These are phyloP conservation scores for Phocides pigmalion DNA, from an alignment of 1,140 invertebrate genomes.

Conservation along the genomic window DNA sequence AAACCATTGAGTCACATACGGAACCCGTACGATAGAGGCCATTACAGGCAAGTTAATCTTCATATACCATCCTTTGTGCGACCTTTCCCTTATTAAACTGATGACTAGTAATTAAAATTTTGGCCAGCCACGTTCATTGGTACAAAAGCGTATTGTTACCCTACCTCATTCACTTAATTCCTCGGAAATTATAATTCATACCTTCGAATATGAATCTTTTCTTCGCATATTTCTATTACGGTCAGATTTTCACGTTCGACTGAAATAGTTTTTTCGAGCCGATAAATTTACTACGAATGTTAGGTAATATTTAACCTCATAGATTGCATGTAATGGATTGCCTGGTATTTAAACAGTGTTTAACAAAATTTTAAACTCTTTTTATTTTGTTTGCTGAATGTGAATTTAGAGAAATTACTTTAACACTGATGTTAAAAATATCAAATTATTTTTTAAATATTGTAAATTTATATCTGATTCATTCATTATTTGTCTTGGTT, in stretches of 20 bases:
- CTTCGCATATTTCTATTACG: slow-evolving; percentile 12
- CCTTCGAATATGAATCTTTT: slow-evolving; percentile 38
- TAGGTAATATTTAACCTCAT: no score
- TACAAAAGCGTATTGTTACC: slow-evolving; percentile 41
- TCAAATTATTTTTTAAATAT: no score
- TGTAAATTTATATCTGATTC: no score
- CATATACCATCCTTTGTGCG: slow-evolving; percentile 27
- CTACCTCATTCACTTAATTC: slow-evolving; percentile 39
- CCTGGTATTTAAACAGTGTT: no score
- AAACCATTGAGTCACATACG: slow-evolving; percentile 18
- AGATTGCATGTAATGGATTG: no score
- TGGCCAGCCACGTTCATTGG: slow-evolving; percentile 33
- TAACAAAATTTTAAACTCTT: no score
- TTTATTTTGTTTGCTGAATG: no score
- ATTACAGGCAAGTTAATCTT: slow-evolving; percentile 27
- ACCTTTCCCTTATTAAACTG: slow-evolving; percentile 35
- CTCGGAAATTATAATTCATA: slow-evolving; percentile 34
- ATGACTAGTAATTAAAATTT: slow-evolving; percentile 41
- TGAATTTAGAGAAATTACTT: no score
- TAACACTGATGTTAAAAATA: no score
- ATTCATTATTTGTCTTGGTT: no score
- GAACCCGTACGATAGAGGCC: slow-evolving; percentile 11
- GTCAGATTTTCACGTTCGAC: slow-evolving; percentile 3
- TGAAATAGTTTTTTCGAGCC: neutral
- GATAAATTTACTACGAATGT: no score